Conservation (phyloP, 2,797 vertebrate genomes). For the Botia kubotai region DNA sequence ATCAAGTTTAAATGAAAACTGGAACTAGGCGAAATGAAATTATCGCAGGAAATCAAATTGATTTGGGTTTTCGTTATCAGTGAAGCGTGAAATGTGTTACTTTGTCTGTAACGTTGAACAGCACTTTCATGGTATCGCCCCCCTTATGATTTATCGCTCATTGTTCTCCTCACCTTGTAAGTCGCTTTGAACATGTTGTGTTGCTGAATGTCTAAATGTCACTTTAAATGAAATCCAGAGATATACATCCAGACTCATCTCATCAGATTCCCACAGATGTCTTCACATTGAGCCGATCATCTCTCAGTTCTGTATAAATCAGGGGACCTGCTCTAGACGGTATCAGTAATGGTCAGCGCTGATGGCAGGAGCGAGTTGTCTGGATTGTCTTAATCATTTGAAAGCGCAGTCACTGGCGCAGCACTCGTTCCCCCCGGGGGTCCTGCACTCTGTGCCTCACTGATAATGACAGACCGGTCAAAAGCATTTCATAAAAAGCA, state of each 20-base stretch:
- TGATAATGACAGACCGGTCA: constrained; percentile 63
- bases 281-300: background rate
- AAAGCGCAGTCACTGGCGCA: constrained; percentile 47
- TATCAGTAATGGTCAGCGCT: constrained; percentile 38
- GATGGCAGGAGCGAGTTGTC: constrained; percentile 33
- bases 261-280: background rate
- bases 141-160: too few species aligned
- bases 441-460: constrained; percentile 44
- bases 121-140: too few species aligned
- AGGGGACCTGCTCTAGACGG: background rate
- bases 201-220: background rate
- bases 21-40: constrained; percentile 49
- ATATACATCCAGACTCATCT: background rate
- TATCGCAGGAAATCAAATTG: constrained; percentile 52
- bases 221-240: background rate
- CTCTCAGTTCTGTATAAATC: background rate
- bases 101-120: too few species aligned
- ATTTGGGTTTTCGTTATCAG: constrained; percentile 37
- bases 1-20: constrained; percentile 63
- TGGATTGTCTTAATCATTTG: constrained; percentile 61
- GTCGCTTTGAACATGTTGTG: too few species aligned
- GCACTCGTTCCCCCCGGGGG: constrained; percentile 14
- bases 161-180: too few species aligned
- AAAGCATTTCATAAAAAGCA: constrained; percentile 58
- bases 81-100: background rate